Evolutionary conservation across 2,113 vertebrate species (phyloP).

Genomic region (Promerops cafer): DNA sequence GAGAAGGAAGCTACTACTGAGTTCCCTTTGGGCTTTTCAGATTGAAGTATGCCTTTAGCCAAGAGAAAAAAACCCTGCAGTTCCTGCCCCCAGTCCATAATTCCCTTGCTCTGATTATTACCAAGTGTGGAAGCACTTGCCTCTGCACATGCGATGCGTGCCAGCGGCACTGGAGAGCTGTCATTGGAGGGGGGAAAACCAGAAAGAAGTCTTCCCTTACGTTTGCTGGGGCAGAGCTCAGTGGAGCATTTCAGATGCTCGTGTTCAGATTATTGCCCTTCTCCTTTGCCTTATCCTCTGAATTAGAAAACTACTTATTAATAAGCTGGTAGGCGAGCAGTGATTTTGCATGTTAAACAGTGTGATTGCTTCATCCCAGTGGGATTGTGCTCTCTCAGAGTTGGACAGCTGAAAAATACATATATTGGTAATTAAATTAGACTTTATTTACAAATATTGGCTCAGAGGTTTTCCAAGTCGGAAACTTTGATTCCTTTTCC

Average conservation of each 20-base stretch:
- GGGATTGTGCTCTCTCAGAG: background rate
- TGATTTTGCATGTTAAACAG: background rate
- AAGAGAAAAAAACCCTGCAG: background rate
- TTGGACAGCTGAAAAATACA: background rate
- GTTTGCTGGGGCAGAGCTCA: background rate
- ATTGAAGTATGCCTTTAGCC: background rate
- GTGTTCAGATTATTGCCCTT: background rate
- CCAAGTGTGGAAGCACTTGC: constrained; percentile 31
- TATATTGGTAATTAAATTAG: background rate
- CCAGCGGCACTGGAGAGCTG: constrained; percentile 11
- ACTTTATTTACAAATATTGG: background rate
- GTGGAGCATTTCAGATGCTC: background rate
- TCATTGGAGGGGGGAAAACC: background rate
- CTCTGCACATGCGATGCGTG: constrained; percentile 31
- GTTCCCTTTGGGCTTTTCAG: background rate
- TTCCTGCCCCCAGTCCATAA: background rate
- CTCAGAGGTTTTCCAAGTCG: background rate
- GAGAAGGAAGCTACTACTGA: background rate
- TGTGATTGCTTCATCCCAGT: background rate
- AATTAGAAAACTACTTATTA: background rate
- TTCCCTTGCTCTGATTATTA: constrained; percentile 59
- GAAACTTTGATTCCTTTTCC: background rate
- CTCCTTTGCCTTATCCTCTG: background rate
- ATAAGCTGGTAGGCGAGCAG: background rate
- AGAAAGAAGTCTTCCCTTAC: background rate